Percentiles rank a stretch among this genome's conserved stretches.
Conservation (phyloP, 2,888 invertebrate genomes). For the Thysanoteuthis rhombus region DNA sequence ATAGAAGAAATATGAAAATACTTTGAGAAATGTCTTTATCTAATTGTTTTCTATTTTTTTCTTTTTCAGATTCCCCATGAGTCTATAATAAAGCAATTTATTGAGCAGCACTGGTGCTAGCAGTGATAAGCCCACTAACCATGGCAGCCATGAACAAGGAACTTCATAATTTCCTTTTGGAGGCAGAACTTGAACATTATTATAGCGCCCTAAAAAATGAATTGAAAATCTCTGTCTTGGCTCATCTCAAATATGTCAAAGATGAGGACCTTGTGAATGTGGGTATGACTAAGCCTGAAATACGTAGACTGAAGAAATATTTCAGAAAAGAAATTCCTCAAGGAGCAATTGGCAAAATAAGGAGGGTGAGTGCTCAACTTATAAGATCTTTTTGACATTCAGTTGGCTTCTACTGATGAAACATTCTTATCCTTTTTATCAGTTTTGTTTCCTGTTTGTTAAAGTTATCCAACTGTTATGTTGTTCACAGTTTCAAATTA, state of each 20-base stretch:
- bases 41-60: background rate
- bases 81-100: background rate
- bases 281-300: slow-evolving; percentile 94
- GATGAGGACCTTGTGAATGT: slow-evolving; percentile 90
- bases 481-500: too few species aligned
- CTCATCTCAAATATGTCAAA: slow-evolving; percentile 85
- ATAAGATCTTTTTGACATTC: background rate
- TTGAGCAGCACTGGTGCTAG: slow-evolving; percentile 1
- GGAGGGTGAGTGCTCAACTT: slow-evolving; percentile 73
- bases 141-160: slow-evolving; percentile 54
- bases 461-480: too few species aligned
- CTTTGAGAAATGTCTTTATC: too few species aligned
- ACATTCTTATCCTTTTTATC: too few species aligned
- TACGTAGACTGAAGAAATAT: slow-evolving; percentile 90
- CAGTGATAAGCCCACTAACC: slow-evolving; percentile 34
- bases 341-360: slow-evolving; percentile 90
- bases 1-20: too few species aligned
- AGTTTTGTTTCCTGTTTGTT: too few species aligned
- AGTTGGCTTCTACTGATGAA: background rate
- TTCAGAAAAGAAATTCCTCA: slow-evolving; percentile 94
- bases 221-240: slow-evolving; percentile 75
- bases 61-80: slow-evolving; percentile 1
- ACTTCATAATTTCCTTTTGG: slow-evolving; percentile 85
- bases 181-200: slow-evolving; percentile 94
- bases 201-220: slow-evolving; percentile 81